Base-by-base conservation (phyloP, 2,113 vertebrate genomes). In the Neolamprologus cancellatus region DNA sequence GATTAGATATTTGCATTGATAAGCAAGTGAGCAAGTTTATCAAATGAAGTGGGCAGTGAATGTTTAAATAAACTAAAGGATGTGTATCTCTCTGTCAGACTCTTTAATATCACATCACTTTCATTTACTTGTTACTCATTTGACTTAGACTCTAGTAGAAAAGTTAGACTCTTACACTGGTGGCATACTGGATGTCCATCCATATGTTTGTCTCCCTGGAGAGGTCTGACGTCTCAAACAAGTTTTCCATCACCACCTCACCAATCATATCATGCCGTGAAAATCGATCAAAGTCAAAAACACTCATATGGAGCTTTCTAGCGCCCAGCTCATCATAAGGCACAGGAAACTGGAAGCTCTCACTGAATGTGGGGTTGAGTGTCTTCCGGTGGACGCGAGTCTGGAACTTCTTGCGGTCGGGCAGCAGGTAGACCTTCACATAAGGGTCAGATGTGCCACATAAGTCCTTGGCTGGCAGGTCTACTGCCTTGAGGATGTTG, bases 211-310 rank as follows among this genome's bases (percentile, higher is more conserved):
- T 98, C 94, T 99, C 99, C 86, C 98, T 96, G 90, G 98, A 98
- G 84, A 99, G 97, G 94, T 99, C 98, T 14, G 98, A 97, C 44
- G 95, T 96, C 96, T 99, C 98, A 79, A 99, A 98, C 95, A 99
- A 94, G 93, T 99, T 99, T 84, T 99, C 98, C 92, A 99, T 94
- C 92, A 97, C 97, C 92, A 99, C 98, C 94, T 99, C 98, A 12
- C 99, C 99, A 87, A 99, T 99, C 97, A 99, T 98, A 89, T 99
- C 98, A 54, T 99, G 99, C 81, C 99, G 96, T 82, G 99, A 99
- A 96, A 99, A 99, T 61, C 98, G 96, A 96, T 99, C 98, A 95
- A 99, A 99, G 96, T 99, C 98, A 92, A 99, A 99, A 28, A 99
- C 95, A 90, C 97, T 99, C 96, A 99, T 99, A 92, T 99, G 99